Percentiles rank a stretch among this genome's conserved stretches.
Evolutionary conservation across 2,797 vertebrate species (phyloP).

Genomic region (Cuculus canorus): DNA sequence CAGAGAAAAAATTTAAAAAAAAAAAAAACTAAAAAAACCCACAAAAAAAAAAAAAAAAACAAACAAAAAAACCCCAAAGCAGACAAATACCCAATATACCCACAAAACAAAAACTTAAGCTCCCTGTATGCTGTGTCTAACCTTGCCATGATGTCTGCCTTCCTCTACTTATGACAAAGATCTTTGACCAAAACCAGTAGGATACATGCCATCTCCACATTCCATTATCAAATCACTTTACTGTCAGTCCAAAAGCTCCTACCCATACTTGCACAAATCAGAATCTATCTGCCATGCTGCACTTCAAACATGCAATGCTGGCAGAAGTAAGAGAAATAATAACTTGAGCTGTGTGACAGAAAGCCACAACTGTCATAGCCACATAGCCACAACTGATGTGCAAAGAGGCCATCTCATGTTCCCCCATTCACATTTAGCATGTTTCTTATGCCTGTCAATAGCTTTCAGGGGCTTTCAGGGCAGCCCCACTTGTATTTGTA

Average conservation of each 20-base stretch:
- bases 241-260: neutral
- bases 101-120: neutral
- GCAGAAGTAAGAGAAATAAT: conserved; percentile 9
- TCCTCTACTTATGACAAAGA: neutral
- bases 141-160: neutral
- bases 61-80: too few relatives aligned
- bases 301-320: neutral
- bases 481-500: neutral
- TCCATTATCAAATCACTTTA: conserved; percentile 7
- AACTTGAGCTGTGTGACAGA: neutral
- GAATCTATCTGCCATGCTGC: neutral
- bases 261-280: conserved; percentile 6
- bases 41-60: neutral
- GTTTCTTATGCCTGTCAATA: neutral
- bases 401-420: neutral
- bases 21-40: too few relatives aligned
- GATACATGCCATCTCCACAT: neutral
- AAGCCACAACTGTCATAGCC: too few relatives aligned
- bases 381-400: neutral
- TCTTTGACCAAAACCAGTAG: neutral
- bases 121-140: neutral
- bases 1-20: neutral
- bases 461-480: neutral
- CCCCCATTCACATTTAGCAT: neutral
- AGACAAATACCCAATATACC: fast-evolving